Percentiles rank a stretch among this genome's conserved stretches.
Evolutionary conservation across 1,140 invertebrate species (phyloP).

Genomic region (Hyphantria cunea): DNA sequence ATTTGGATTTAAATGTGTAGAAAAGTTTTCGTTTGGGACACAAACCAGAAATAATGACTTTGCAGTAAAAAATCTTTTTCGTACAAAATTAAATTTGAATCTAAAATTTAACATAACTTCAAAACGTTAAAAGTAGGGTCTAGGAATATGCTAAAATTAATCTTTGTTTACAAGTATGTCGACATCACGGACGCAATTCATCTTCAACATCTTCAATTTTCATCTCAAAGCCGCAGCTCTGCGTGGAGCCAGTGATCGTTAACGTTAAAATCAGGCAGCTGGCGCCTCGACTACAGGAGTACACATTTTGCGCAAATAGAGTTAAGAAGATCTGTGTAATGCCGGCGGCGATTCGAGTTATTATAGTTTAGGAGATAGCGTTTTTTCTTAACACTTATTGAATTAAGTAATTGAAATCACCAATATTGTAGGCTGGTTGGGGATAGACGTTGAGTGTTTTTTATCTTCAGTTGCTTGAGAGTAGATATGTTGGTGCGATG

Average conservation of each 20-base stretch:
- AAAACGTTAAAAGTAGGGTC: too few species aligned
- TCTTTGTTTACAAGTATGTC: constrained; percentile 2
- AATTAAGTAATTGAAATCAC: too few species aligned
- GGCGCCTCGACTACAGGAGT: background rate
- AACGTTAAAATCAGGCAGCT: constrained; percentile 9
- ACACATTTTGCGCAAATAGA: constrained; percentile 5
- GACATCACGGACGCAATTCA: background rate
- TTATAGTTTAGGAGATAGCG: background rate
- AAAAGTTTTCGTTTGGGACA: too few species aligned
- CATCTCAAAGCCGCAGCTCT: constrained; percentile 1
- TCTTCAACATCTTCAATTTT: background rate
- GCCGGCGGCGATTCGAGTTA: background rate
- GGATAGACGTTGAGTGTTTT: too few species aligned
- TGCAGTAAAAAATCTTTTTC: too few species aligned
- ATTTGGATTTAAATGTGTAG: too few species aligned
- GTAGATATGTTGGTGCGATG: too few species aligned
- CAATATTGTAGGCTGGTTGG: too few species aligned
- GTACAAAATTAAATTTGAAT: too few species aligned
- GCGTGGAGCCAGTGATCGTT: background rate
- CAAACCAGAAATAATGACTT: too few species aligned
- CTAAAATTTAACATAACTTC: too few species aligned
- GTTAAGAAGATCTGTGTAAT: constrained; percentile 12
- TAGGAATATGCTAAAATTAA: background rate
- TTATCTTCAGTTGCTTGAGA: too few species aligned
- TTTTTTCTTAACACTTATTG: background rate